These are phyloP conservation scores for Pseudopipra pipra DNA, from an alignment of 2,113 vertebrate genomes.

Conservation along the genomic window DNA sequence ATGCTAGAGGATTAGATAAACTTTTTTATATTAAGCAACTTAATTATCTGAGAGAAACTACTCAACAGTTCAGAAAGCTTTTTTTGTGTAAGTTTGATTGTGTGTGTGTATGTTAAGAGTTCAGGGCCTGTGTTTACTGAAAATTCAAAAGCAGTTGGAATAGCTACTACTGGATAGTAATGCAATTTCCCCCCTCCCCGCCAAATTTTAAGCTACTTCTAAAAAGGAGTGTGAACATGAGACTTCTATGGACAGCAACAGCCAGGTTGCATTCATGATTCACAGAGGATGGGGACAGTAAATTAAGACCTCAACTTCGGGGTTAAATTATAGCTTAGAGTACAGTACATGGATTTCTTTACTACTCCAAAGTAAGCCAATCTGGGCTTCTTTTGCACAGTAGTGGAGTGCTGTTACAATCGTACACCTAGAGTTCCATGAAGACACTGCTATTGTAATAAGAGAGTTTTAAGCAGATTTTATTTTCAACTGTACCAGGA, in stretches of 20 bases:
- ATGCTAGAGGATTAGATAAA: slow-evolving; percentile 7
- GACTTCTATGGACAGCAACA: accelerated
- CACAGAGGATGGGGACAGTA: accelerated
- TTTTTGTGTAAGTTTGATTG: neutral
- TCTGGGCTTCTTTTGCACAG: neutral
- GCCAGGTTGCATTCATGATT: neutral
- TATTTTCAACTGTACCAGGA: neutral
- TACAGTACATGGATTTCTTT: neutral
- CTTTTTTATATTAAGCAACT: slow-evolving; percentile 8
- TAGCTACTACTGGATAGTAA: neutral
- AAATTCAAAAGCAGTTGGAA: neutral
- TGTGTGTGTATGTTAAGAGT: neutral
- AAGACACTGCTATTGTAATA: neutral
- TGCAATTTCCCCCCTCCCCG: neutral
- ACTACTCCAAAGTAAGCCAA: neutral
- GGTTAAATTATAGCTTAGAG: neutral
- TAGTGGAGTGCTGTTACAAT: neutral
- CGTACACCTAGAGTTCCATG: neutral
- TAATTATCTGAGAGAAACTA: neutral
- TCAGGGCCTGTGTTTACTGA: neutral
- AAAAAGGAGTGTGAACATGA: neutral
- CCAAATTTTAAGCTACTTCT: neutral
- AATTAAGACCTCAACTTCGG: neutral
- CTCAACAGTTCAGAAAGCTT: neutral
- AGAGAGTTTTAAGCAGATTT: neutral